Base-by-base conservation (phyloP, 92 coral and sea anemone species). In the Heteractis magnifica region DNA sequence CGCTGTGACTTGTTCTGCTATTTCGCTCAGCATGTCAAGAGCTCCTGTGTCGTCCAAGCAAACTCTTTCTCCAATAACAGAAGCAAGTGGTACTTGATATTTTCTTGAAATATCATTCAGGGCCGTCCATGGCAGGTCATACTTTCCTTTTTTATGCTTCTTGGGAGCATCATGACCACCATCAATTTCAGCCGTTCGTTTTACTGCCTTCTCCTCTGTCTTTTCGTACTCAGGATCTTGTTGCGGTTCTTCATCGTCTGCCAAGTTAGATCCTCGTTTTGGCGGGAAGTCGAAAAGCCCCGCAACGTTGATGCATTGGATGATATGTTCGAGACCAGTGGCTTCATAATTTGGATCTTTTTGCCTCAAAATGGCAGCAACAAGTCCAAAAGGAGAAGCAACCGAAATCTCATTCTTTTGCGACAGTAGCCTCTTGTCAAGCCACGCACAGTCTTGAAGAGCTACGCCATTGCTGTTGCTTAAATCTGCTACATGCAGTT, bases 1-100 rank as follows among this genome's bases (percentile, higher is more conserved):
- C 12, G 19, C 44, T 6, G 68, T 52, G 41, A 71, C n/a, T 49
- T 48, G 16, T 18, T 85, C 84, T 2, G 88, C 88, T 14, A 85
- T 72, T 34, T 71, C 62, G 60, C 84, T 79, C 34, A 85, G 19
- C 85, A 71, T 51, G n/a, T 51, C 60, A 5, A 49, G 68, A 8
- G 58, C 85, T 5, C 72, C 70, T 50, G 49, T 14, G 52, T 74
- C 56, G 14, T 51, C 52, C 10, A 48, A 19, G 14, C 20, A 10
- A 14, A 74, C 52, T 44, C 56, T 74, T 13, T 51, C 78, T 14
- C 78, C 78, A 10, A 74, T 74, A 13, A 74, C 78, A 48, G 78
- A 74, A 21, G 78, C 78, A 48, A 74, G 56, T 12, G 78, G 52
- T 48, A 8, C 49, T 51, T 74, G 52, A 51, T 74, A 74, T 74